These are phyloP conservation scores for Mus spicilegus DNA, from an alignment of 2,113 vertebrate genomes.

Conservation along the genomic window DNA sequence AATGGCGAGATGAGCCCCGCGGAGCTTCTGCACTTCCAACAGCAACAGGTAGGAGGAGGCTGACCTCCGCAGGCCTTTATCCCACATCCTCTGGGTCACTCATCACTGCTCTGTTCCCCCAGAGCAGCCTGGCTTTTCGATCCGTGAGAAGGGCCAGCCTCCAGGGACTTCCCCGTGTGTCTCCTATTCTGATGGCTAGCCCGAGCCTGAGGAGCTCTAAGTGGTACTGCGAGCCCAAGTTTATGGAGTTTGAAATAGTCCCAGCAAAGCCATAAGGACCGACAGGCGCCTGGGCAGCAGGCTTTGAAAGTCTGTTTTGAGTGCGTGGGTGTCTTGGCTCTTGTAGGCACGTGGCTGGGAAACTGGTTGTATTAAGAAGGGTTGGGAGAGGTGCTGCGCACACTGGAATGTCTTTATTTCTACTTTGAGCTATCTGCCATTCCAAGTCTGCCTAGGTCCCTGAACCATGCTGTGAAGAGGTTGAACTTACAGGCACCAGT, in stretches of 20 bases:
- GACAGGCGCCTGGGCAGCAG: neutral
- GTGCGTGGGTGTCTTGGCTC: neutral
- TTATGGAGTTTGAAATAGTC: neutral
- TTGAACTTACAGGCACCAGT: neutral
- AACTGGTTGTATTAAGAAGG: neutral
- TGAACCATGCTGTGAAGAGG: neutral
- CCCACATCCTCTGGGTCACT: neutral
- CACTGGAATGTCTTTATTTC: neutral
- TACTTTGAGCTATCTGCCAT: neutral
- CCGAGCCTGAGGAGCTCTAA: neutral
- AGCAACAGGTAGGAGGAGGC: slow-evolving; percentile 93
- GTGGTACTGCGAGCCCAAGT: neutral
- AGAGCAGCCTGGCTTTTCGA: neutral
- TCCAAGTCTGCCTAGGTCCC: neutral
- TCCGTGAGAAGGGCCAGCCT: neutral
- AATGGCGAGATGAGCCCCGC: slow-evolving; percentile 97
- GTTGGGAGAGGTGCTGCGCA: neutral
- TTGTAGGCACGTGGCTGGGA: neutral
- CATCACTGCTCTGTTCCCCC: neutral
- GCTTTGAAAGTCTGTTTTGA: neutral
- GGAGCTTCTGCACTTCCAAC: slow-evolving; percentile 98
- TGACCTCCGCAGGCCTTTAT: neutral
- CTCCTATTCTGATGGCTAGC: neutral
- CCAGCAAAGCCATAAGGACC: neutral
- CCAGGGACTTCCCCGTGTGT: neutral